A percentile compares a stretch with the other conserved stretches of the same genome.
Conservation (phyloP, 2,113 vertebrate species). For the Amblyornis subalaris region DNA sequence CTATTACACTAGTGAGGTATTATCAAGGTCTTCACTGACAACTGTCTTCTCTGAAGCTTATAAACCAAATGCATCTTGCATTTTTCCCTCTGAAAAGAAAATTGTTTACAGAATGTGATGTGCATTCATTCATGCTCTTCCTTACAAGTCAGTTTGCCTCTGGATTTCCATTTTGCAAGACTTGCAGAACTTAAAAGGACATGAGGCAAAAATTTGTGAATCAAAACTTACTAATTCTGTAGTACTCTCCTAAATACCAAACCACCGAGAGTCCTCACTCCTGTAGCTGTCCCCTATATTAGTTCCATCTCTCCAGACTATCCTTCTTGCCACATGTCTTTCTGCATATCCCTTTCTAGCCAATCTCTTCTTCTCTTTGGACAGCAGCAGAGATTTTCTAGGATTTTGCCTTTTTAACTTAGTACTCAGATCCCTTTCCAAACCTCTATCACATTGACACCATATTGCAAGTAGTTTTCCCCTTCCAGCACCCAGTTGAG, state of each 20-base stretch:
- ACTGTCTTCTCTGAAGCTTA: background rate
- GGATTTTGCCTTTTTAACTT: background rate
- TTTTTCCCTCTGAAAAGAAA: background rate
- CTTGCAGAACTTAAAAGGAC: background rate
- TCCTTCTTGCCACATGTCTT: accelerated
- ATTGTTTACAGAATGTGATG: background rate
- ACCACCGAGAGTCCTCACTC: background rate
- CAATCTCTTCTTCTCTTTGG: background rate
- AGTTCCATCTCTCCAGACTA: background rate
- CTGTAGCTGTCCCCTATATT: background rate
- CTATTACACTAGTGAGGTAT: background rate
- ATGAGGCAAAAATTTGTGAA: background rate
- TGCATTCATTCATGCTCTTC: background rate
- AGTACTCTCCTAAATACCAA: background rate
- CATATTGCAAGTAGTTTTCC: background rate
- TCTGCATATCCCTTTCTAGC: background rate
- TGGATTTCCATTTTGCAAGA: background rate
- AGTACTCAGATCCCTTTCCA: background rate
- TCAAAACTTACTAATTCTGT: accelerated
- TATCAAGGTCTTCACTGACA: background rate
- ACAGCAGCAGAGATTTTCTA: background rate
- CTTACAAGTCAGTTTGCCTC: background rate
- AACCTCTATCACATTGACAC: background rate
- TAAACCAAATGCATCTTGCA: background rate
- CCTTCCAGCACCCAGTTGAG: background rate